Evolutionary conservation across 1,140 invertebrate species (phyloP).

Genomic region (Lineus longissimus): DNA sequence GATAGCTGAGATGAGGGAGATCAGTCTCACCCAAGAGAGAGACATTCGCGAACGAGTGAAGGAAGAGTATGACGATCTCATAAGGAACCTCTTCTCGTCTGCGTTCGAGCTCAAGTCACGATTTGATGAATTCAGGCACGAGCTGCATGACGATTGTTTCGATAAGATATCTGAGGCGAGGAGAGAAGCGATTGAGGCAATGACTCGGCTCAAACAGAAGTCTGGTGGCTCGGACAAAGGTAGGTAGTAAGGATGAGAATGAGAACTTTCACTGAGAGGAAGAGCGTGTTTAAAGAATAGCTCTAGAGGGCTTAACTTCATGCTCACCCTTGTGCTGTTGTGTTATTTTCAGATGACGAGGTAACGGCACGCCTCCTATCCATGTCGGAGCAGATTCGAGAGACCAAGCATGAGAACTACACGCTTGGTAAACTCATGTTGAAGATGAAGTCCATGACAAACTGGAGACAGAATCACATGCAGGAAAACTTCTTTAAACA

Average conservation of each 20-base stretch:
- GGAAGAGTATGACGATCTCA: conserved; percentile 49
- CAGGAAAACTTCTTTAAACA: conserved; percentile 34
- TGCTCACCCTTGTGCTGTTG: neutral
- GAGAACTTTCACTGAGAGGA: neutral
- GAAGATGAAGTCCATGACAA: conserved; percentile 46
- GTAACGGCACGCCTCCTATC: conserved; percentile 25
- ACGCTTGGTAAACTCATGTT: conserved; percentile 38
- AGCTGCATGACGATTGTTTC: conserved; percentile 40
- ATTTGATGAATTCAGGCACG: conserved; percentile 49
- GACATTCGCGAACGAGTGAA: conserved; percentile 43
- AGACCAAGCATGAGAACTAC: conserved; percentile 43
- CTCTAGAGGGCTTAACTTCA: too few species aligned
- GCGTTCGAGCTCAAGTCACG: conserved; percentile 40
- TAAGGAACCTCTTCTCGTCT: conserved; percentile 45
- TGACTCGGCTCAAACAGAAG: conserved; percentile 38
- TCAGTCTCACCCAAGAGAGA: conserved; percentile 38
- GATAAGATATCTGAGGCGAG: conserved; percentile 39
- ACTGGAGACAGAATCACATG: conserved; percentile 41
- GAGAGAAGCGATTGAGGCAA: conserved; percentile 34
- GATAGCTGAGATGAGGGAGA: conserved; percentile 46
- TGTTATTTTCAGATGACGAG: conserved; percentile 32
- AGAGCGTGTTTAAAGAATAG: neutral
- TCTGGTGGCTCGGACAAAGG: conserved; percentile 27
- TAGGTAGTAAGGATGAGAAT: conserved; percentile 10
- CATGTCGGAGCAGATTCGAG: conserved; percentile 32